phyloP scores from a whole-genome alignment of 2,888 invertebrate species.

The Pardosa pseudoannulata region DNA sequence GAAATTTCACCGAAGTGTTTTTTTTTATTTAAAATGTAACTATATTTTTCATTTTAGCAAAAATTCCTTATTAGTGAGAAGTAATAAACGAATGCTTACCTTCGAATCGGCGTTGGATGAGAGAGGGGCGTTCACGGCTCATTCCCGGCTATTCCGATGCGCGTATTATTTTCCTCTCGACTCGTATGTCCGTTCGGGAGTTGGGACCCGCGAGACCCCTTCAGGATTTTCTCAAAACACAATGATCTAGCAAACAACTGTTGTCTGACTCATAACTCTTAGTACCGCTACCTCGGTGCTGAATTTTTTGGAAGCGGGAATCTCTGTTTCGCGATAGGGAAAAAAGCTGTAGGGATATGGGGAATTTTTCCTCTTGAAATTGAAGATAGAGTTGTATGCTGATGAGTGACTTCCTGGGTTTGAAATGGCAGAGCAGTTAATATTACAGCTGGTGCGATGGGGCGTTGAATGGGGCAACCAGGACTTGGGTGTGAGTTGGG shows the following conservation, averaged over 20 bases:
- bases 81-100: too few relatives aligned
- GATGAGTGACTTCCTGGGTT: conserved; percentile 1
- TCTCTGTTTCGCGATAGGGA: too few relatives aligned
- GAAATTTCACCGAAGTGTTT: too few relatives aligned
- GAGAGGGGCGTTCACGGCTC: background rate
- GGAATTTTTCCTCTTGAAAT: background rate
- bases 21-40: too few relatives aligned
- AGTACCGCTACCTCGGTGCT: conserved; percentile 36
- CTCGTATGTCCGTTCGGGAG: background rate
- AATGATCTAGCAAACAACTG: conserved; percentile 66
- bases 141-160: background rate
- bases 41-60: too few relatives aligned
- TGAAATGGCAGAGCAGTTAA: background rate
- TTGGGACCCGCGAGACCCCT: conserved; percentile 23
- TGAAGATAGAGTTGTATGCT: background rate
- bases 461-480: too few relatives aligned
- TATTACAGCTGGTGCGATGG: background rate
- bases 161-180: background rate
- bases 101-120: too few relatives aligned
- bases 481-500: too few relatives aligned
- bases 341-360: background rate
- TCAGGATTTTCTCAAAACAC: conserved; percentile 52
- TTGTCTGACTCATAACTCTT: conserved; percentile 58
- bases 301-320: background rate
- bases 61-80: too few relatives aligned